Evolutionary conservation across 2,797 vertebrate genomes (phyloP).

Genomic region (Dipus sagitta): DNA sequence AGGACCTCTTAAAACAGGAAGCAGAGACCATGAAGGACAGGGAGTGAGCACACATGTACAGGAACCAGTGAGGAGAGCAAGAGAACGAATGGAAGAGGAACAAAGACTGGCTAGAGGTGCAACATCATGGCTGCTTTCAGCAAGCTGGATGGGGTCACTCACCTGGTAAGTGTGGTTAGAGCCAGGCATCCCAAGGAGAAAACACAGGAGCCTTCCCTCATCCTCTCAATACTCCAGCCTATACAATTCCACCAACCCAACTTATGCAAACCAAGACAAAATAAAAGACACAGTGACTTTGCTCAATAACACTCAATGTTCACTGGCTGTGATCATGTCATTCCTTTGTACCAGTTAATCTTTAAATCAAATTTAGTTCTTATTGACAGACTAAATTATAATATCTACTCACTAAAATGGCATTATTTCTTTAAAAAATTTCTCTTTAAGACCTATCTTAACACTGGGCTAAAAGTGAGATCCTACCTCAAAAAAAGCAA

Average conservation of each 20-base stretch:
- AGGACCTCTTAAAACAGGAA: neutral
- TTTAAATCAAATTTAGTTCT: constrained; percentile 5
- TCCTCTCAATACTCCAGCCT: constrained; percentile 39
- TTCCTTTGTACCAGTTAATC: constrained; percentile 5
- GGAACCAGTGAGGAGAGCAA: too few relatives aligned
- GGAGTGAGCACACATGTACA: too few relatives aligned
- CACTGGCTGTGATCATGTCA: neutral
- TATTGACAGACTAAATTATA: neutral
- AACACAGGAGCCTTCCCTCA: neutral
- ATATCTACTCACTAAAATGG: constrained; percentile 2
- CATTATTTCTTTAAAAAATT: neutral
- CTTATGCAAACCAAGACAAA: neutral
- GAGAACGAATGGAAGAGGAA: neutral
- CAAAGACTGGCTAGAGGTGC: neutral
- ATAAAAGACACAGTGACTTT: neutral
- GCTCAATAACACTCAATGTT: constrained; percentile 25
- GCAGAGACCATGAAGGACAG: neutral
- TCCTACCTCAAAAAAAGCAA: too few relatives aligned
- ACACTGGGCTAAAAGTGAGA: neutral
- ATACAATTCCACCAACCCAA: constrained; percentile 21
- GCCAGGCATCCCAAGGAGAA: neutral
- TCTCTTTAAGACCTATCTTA: constrained; percentile 22
- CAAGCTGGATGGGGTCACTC: neutral
- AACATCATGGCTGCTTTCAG: too few relatives aligned
- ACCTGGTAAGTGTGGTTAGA: constrained; percentile 10